These are phyloP conservation scores for Ceratothoa steindachneri DNA, from an alignment of 2,888 invertebrate species.

Conservation along the genomic window DNA sequence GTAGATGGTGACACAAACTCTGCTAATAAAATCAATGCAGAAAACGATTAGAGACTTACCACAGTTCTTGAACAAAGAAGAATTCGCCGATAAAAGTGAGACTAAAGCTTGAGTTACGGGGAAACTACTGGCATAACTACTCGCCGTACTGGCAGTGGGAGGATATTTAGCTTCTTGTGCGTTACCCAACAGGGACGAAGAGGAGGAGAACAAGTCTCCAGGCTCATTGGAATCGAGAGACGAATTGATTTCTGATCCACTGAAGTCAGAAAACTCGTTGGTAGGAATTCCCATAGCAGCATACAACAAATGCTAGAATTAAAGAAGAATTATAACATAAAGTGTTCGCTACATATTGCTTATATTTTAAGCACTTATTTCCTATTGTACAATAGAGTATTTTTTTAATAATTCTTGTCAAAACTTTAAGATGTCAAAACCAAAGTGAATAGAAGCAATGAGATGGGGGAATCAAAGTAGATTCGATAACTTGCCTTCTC, in stretches of 20 bases:
- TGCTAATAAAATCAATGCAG: too few relatives aligned
- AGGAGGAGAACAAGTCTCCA: constrained; percentile 31
- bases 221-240: not conserved
- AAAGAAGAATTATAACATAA: not conserved
- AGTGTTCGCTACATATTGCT: not conserved
- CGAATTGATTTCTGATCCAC: not conserved
- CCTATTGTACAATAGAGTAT: too few relatives aligned
- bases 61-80: constrained; percentile 46
- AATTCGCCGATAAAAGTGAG: constrained; percentile 55
- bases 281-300: constrained; percentile 55
- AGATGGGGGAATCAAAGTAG: too few relatives aligned
- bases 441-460: too few relatives aligned
- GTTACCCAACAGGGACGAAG: constrained; percentile 25
- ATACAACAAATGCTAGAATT: constrained; percentile 54
- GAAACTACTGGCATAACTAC: constrained; percentile 53
- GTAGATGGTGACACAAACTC: too few relatives aligned
- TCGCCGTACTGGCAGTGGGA: not conserved
- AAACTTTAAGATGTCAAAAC: too few relatives aligned
- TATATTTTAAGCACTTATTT: too few relatives aligned
- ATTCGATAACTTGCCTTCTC: too few relatives aligned
- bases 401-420: too few relatives aligned
- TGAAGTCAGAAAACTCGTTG: not conserved
- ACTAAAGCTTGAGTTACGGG: constrained; percentile 63
- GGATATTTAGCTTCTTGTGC: not conserved
- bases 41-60: too few relatives aligned